Evolutionary conservation across 2,888 invertebrate genomes (phyloP).

Genomic region (Pachydiplax longipennis): DNA sequence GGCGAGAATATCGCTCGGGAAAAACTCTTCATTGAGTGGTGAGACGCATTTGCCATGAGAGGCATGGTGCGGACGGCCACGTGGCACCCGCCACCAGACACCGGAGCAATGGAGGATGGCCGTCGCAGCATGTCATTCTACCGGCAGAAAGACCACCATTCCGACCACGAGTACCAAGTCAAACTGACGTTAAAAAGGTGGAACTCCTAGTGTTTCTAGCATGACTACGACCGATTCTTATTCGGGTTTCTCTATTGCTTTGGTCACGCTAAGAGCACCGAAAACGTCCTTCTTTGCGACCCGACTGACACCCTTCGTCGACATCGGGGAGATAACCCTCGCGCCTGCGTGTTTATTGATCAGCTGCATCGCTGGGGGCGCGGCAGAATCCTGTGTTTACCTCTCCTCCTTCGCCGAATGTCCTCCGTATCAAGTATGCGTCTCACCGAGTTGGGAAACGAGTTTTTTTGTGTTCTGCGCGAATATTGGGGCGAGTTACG

Average conservation of each 20-base stretch:
- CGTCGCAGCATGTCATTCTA: not conserved
- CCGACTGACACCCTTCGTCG: not conserved
- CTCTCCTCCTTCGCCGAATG: not conserved
- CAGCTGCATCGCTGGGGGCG: constrained; percentile 3
- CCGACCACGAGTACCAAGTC: no score
- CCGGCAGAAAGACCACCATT: not conserved
- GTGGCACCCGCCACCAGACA: not conserved
- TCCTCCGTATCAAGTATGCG: not conserved
- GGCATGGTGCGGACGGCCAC: not conserved
- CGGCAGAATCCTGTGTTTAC: not conserved
- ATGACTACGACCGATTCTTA: not conserved
- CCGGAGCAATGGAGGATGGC: not conserved
- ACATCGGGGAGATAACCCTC: not conserved
- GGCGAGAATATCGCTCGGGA: not conserved
- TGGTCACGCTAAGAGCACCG: not conserved
- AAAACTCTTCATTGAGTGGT: not conserved
- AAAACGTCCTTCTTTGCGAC: not conserved
- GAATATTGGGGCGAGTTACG: not conserved
- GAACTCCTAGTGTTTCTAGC: no score
- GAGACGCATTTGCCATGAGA: not conserved
- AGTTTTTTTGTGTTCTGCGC: not conserved
- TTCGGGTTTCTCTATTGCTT: not conserved
- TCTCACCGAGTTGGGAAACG: not conserved
- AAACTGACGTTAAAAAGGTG: no score
- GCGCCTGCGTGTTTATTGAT: constrained; percentile 21